Base-by-base conservation (phyloP, 2,888 invertebrate species). In the Hedya salicella region DNA sequence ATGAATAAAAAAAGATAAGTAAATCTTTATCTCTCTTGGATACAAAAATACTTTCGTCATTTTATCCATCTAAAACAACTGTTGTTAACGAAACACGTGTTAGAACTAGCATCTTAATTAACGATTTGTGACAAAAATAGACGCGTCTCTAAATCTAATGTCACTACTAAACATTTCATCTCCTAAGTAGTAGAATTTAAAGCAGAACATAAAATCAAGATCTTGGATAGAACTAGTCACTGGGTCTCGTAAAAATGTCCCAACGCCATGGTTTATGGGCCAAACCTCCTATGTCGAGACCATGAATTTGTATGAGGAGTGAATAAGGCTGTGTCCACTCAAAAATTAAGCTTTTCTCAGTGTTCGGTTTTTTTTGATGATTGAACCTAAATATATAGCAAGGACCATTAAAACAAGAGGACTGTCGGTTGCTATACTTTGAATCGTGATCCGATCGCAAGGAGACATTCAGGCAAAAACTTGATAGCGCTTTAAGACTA, bases 231-330 rank as follows among this genome's bases (percentile, higher is more conserved):
- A 19, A 30, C 74, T 73, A 74, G 77, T 76, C 78, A 75, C 70
- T 70, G 73, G 67, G 72, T 73, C 69, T 83, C 86, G 83, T 87
- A 85, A 87, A 87, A 82, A 79, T 73, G 81, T 83, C 83, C 70
- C 71, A 69, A 70, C 54, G 60, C 70, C 70, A 71, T 78, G 74
- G 74, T 86, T 87, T 86, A 86, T 80, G 70, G 72, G 48, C 60
- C 21, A 62, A 70, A 73, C 74, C 76, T 76, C 76, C 75, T 73
- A 74, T 74, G 69, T 53, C 63, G 77, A 75, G 73, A 74, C 70
- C 71, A 78, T 78, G 79, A 75, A 75, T 79, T 76, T 74, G 75
- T 76, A 76, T 77, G 77, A 74, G 42, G 49, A 61, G 48, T 16
- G 14, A 21, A 52, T 56, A 63, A 63, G 57, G 63, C 46, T 67